Evolutionary conservation across 2,797 vertebrate genomes (phyloP), one percentile per base, ranked within the genome.

Genomic region (Orestias chungarensis): DNA sequence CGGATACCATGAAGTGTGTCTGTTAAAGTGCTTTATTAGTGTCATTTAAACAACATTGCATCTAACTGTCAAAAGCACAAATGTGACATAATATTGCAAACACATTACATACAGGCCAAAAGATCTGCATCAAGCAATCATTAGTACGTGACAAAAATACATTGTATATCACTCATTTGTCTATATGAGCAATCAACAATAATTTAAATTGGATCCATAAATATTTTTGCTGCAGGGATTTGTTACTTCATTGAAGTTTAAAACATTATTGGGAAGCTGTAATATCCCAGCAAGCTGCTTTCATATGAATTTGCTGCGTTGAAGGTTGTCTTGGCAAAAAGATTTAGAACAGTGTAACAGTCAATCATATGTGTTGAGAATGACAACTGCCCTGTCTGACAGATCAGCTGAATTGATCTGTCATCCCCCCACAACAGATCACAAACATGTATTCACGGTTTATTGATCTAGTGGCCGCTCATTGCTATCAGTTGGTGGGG

Each of bases 21-120:
- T 42, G 11, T 62, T 42, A 62, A 47, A 31, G 3, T 38, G 9
- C 38, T 81, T 84, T 82, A 71, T 80, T 80, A n/a, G 15, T 59
- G 9, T 43, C 18, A 44, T 64, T 54, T 55, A n/a, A n/a, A 62
- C 18, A 69, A 12, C 42, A 65, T 14, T 3, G 17, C n/a, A 64
- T 29, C 33, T 25, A 42, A 49, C 25, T 17, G 18, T 42, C 7
- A 14, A 29, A 66, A 52, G 62, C 73, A 20, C 33, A 29, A 25
- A 43, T 43, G 29, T 59, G 31, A 59, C 2, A 35, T 59, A 33
- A 57, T 44, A 6, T 33, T 23, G 43, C n/a, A 25, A 50, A 25
- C 23, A 50, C 10, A n/a, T 54, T 15, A 14, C 12, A 23, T 11
- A 14, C 3, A n/a, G 11, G 35, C 20, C 25, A 17, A 7, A 35